phyloP scores from a whole-genome alignment of 2,113 vertebrate genomes.

The Myrmecophaga tridactyla region DNA sequence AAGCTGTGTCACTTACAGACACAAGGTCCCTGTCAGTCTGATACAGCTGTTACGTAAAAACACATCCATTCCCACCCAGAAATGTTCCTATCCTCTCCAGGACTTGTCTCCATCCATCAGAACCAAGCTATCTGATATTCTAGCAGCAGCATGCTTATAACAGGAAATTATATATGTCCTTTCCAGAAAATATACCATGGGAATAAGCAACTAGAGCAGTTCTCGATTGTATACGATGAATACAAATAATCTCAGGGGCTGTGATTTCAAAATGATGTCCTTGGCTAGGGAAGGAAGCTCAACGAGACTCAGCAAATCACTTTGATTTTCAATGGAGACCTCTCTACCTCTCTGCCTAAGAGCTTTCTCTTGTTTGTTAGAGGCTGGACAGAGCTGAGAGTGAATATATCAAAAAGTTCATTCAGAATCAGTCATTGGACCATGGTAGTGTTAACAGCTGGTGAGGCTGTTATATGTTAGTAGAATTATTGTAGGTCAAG shows the following conservation, averaged over 20 bases:
- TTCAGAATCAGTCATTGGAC: not conserved
- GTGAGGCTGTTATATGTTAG: not conserved
- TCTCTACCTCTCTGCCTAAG: not conserved
- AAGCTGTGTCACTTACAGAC: not conserved
- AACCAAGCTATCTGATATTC: not conserved
- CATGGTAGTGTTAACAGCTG: not conserved
- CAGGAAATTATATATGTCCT: not conserved
- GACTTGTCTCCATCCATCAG: not conserved
- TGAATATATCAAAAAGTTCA: not conserved
- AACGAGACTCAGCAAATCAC: not conserved
- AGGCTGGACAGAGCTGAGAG: not conserved
- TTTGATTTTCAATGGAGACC: not conserved
- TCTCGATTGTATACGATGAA: not conserved
- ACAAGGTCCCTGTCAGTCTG: not conserved
- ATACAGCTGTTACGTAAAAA: not conserved
- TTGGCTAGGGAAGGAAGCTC: not conserved
- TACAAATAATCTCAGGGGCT: not conserved
- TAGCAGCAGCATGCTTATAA: not conserved
- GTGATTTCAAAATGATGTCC: not conserved
- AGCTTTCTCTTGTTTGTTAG: not conserved
- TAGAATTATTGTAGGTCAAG: not conserved
- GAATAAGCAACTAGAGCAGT: not conserved
- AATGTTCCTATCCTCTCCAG: not conserved
- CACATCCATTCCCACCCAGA: not conserved
- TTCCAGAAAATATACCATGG: not conserved